These are phyloP conservation scores for Pentamera pediparva DNA, from an alignment of 53 echinoderm and acorn worm genomes.

Conservation along the genomic window DNA sequence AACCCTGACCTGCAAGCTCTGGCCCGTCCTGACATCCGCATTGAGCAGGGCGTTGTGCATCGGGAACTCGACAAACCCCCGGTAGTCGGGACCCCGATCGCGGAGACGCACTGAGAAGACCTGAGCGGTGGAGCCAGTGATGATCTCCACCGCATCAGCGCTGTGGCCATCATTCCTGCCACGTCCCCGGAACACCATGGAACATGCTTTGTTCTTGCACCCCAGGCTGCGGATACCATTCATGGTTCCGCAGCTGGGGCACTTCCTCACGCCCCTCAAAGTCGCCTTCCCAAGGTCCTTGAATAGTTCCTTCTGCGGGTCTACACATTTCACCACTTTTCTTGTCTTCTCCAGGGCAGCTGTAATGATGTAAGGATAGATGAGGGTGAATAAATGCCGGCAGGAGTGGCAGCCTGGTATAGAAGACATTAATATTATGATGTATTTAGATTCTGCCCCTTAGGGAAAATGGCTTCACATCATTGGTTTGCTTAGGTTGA, in stretches of 20 bases:
- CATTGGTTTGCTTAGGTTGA: too few species aligned
- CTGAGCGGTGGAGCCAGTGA: conserved; percentile 80
- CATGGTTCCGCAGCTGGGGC: conserved; percentile 77
- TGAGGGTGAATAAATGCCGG: too few species aligned
- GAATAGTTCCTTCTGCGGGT: conserved; percentile 47
- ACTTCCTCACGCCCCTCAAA: conserved; percentile 78
- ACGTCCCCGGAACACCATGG: conserved; percentile 77
- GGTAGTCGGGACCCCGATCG: conserved; percentile 85
- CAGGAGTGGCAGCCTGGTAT: too few species aligned
- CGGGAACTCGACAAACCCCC: conserved; percentile 88
- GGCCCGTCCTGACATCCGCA: conserved; percentile 11
- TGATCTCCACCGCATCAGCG: conserved; percentile 85
- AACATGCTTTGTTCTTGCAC: conserved; percentile 95
- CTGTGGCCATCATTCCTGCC: conserved; percentile 80
- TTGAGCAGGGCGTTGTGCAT: conserved; percentile 51
- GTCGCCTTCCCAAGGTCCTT: conserved; percentile 89
- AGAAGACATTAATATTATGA: too few species aligned
- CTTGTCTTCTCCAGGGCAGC: not conserved
- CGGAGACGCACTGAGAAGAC: conserved; percentile 87
- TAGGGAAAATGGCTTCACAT: too few species aligned
- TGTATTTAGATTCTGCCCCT: too few species aligned
- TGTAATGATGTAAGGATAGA: too few species aligned
- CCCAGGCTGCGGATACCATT: conserved; percentile 92
- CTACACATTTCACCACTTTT: conserved; percentile 12
- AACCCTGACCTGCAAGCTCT: conserved; percentile 33